phyloP scores from a whole-genome alignment of 2,888 invertebrate species.

The Mamestra brassicae region DNA sequence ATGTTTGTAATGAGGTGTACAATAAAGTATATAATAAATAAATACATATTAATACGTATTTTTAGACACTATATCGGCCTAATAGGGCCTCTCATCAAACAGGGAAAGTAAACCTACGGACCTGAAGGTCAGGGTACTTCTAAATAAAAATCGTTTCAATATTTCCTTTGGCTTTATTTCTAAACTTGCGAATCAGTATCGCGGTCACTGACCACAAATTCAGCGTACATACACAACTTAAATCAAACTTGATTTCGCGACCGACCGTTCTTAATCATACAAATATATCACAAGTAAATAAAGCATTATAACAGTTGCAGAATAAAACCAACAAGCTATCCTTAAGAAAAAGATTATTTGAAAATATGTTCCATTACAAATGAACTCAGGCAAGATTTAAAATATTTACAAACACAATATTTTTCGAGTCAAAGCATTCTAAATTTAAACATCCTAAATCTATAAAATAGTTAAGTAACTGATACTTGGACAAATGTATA shows the following conservation, averaged over 20 bases:
- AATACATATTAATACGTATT: background rate
- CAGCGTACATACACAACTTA: conserved; percentile 52
- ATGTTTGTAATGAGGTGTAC: no score
- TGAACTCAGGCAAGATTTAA: background rate
- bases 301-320: conserved; percentile 57
- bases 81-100: background rate
- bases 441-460: conserved; percentile 3
- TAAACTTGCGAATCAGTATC: conserved; percentile 62
- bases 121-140: background rate
- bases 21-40: no score
- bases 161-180: conserved; percentile 85
- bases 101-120: background rate
- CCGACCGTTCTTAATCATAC: conserved; percentile 39
- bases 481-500: background rate
- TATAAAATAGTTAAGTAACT: conserved; percentile 36
- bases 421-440: background rate
- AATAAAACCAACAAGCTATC: conserved; percentile 61
- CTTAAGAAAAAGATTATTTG: conserved; percentile 17
- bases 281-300: conserved; percentile 70
- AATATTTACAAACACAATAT: conserved; percentile 38
- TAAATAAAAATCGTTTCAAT: conserved; percentile 68
- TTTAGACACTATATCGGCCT: background rate
- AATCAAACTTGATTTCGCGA: conserved; percentile 37
- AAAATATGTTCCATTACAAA: background rate
- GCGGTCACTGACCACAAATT: conserved; percentile 65